These are phyloP conservation scores for Diadegma fenestrale DNA, from an alignment of 2,888 invertebrate species.

Conservation along the genomic window DNA sequence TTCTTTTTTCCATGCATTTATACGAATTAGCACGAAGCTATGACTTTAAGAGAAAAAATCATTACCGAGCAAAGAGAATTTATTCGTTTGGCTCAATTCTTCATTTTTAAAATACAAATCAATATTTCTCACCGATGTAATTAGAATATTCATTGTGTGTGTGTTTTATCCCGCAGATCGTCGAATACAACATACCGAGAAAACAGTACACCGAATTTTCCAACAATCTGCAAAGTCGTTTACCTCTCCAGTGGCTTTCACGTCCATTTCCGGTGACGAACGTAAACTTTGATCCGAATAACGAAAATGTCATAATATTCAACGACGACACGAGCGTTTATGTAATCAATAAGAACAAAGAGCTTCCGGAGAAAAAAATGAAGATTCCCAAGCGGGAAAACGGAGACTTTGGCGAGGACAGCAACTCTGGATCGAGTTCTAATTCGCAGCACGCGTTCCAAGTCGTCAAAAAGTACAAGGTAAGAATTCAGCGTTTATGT, in stretches of 20 bases:
- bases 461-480: constrained; percentile 86
- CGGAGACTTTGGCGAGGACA: constrained; percentile 80
- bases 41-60: not conserved
- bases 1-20: not conserved
- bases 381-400: constrained; percentile 84
- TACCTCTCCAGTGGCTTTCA: constrained; percentile 87
- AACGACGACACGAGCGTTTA: constrained; percentile 91
- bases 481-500: constrained; percentile 73
- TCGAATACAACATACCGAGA: constrained; percentile 90
- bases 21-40: not conserved
- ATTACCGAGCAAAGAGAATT: not conserved
- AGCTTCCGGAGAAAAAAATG: constrained; percentile 81
- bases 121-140: not conserved
- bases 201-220: constrained; percentile 89
- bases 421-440: constrained; percentile 77
- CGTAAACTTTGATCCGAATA: constrained; percentile 88
- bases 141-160: constrained; percentile 3
- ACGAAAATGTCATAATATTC: constrained; percentile 89
- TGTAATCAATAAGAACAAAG: constrained; percentile 87
- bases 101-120: not conserved
- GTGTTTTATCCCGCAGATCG: constrained; percentile 86
- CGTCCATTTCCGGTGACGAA: constrained; percentile 87
- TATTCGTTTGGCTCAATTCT: not conserved
- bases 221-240: constrained; percentile 85
- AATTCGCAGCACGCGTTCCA: constrained; percentile 82